phyloP scores from a whole-genome alignment of 2,888 invertebrate species.

The Myopa testacea region DNA sequence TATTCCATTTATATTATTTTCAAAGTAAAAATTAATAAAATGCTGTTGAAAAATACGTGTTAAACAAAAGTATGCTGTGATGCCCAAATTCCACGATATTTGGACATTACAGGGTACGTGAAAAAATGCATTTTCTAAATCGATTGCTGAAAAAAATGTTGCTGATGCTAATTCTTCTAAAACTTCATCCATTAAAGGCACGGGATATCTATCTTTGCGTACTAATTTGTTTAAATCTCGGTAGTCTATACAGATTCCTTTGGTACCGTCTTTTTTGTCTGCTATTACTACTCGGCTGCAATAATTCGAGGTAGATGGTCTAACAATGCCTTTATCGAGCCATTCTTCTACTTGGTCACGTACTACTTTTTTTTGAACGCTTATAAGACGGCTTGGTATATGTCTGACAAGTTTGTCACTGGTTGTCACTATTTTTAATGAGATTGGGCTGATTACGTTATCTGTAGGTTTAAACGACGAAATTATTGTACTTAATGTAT shows the following conservation, averaged over 20 bases:
- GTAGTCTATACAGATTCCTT: conserved; percentile 39
- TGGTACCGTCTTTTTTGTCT: conserved; percentile 38
- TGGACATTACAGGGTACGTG: too few species aligned
- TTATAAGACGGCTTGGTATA: conserved; percentile 40
- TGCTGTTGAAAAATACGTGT: too few species aligned
- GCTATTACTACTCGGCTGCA: conserved; percentile 41
- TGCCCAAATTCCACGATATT: too few species aligned
- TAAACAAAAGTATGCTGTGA: too few species aligned
- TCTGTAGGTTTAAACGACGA: conserved; percentile 32
- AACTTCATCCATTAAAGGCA: conserved; percentile 42
- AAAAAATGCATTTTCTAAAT: conserved; percentile 43
- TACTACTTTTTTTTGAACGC: conserved; percentile 39
- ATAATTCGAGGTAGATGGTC: conserved; percentile 35
- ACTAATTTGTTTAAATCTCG: conserved; percentile 38
- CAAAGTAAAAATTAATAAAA: too few species aligned
- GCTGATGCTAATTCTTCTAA: conserved; percentile 35
- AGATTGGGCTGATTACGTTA: conserved; percentile 28
- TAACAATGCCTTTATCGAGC: conserved; percentile 36
- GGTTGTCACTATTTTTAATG: conserved; percentile 43
- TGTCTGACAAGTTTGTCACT: conserved; percentile 38
- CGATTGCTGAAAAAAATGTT: conserved; percentile 42
- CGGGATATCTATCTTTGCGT: conserved; percentile 37
- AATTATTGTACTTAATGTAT: conserved; percentile 32
- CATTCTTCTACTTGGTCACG: conserved; percentile 40
- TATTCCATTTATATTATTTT: too few species aligned